phyloP scores from a whole-genome alignment of 2,888 invertebrate genomes.

The Prosopocoilus inquinatus region DNA sequence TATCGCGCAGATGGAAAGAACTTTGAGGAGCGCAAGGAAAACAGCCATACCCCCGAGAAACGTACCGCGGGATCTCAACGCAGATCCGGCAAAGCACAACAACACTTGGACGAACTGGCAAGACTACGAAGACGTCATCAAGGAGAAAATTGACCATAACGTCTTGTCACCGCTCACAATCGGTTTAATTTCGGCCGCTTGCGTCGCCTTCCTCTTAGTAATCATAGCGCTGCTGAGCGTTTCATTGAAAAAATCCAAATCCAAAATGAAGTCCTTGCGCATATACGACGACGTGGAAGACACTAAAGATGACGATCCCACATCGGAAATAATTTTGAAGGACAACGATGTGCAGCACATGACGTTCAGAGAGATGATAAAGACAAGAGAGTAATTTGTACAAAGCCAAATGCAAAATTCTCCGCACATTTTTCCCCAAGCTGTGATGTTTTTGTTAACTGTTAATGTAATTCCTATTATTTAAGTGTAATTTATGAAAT shows the following conservation, averaged over 20 bases:
- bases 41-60: conserved; percentile 51
- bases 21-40: conserved; percentile 48
- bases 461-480: too few species aligned
- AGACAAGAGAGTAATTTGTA: conserved; percentile 28
- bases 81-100: conserved; percentile 56
- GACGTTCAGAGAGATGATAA: conserved; percentile 32
- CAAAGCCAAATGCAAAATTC: too few species aligned
- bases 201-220: conserved; percentile 38
- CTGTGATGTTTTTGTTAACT: conserved; percentile 1
- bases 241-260: conserved; percentile 21
- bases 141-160: conserved; percentile 32
- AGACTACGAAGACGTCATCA: conserved; percentile 40
- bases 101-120: conserved; percentile 61
- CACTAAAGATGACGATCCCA: conserved; percentile 22
- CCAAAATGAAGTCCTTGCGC: conserved; percentile 1
- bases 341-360: conserved; percentile 34
- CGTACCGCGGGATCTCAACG: conserved; percentile 48
- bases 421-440: too few species aligned
- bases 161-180: conserved; percentile 39
- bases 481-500: too few species aligned
- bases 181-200: conserved; percentile 39
- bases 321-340: conserved; percentile 28
- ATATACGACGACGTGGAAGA: conserved; percentile 21
- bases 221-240: conserved; percentile 31
- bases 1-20: conserved; percentile 49